phyloP scores from a whole-genome alignment of 2,113 vertebrate genomes.

The Hydropotes inermis region DNA sequence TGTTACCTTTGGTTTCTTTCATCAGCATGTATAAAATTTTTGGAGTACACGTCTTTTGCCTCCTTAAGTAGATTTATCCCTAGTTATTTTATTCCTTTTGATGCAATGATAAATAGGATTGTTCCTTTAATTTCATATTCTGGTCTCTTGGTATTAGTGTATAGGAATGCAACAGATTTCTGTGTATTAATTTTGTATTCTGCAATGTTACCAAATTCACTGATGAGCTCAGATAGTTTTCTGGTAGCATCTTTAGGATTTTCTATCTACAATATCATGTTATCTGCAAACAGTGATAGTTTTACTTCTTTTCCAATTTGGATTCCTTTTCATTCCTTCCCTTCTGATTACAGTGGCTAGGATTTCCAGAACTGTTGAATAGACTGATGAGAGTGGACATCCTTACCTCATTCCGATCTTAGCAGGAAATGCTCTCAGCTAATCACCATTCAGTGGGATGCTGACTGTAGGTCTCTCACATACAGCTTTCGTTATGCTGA shows the following conservation, averaged over 20 bases:
- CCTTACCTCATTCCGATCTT: background rate
- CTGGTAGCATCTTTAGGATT: background rate
- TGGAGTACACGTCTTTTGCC: background rate
- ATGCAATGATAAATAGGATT: background rate
- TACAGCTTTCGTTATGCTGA: background rate
- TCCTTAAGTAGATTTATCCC: background rate
- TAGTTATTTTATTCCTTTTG: background rate
- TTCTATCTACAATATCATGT: background rate
- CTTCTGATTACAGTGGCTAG: background rate
- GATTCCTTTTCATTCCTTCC: background rate
- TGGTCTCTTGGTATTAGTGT: background rate
- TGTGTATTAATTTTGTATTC: background rate
- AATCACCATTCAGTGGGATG: background rate
- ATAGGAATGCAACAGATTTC: background rate
- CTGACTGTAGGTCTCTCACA: background rate
- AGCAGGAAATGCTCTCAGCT: background rate
- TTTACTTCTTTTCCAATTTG: background rate
- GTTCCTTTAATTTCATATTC: background rate
- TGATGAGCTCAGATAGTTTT: background rate
- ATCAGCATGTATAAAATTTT: background rate
- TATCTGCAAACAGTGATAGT: background rate
- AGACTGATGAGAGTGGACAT: background rate
- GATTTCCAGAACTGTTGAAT: background rate
- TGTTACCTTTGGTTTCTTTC: background rate
- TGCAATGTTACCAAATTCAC: background rate